Base-by-base conservation (phyloP, 1,140 invertebrate species). In the Lordiphosa clarofinis region DNA sequence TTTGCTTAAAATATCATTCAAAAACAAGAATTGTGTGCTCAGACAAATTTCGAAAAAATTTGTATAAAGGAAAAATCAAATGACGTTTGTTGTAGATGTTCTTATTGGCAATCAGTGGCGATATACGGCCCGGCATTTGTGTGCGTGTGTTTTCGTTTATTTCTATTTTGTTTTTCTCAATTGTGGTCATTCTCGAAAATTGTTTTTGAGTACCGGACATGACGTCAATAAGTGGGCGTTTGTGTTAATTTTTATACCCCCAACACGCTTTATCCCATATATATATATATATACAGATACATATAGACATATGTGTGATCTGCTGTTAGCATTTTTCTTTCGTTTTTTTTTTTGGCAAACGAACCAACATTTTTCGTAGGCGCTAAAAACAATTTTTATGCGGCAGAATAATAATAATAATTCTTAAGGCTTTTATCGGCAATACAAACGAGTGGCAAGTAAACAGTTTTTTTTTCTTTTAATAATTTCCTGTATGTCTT, bases 201-300 rank as follows among this genome's bases (percentile, higher is more conserved):
- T 84, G 78, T 84, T 84, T 84, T 84, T 84, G 78, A 84, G 78
- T 84, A 84, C 78, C 78, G 78, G 78, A 84, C 78, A 84, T 84
- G 78, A 84, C 78, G 78, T 84, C 78, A 84, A 84, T 84, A 84
- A 84, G 78, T 84, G 78, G 78, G 78, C 78, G 78, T 84, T 84
- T 84, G 78, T 78, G 69, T 84, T 84, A 84, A 84, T 84, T 84
- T 84, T 43, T 44, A 48, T 15, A 50, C 10, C 15, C 11, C 52
- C 38, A 9, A 28, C n/a, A 10, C 28, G 28, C 31, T 31, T n/a
- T 50, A 19, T 13, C 43, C 11, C 15, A 19, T 28, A 46, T 15
- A 28, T 28, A 47, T 15, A 40, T n/a, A n/a, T 33, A 31, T n/a
- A 4, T 8, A 3, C 40, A 15, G 54, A 33, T 48, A 21, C 33